Evolutionary conservation across 2,797 vertebrate genomes (phyloP), one percentile per base, ranked within the genome.

Genomic region (Vireo griseus): DNA sequence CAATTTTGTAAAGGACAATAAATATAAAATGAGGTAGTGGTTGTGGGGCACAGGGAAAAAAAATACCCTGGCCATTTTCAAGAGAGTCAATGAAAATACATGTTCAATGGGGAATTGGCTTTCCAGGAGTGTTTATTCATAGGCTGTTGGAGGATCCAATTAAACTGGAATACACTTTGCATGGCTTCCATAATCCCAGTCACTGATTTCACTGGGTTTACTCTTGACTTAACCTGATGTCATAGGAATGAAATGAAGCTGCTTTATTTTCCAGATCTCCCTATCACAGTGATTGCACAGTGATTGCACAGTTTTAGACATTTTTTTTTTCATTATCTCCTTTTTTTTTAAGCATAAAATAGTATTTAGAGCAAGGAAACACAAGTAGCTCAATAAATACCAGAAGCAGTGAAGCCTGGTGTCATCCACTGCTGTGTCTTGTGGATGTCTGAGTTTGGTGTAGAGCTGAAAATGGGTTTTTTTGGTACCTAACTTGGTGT

Each of bases 1-100:
- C 16, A 48, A 2, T 86, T 83, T 85, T 81, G 31, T 91, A 61
- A 95, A 51, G 62, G 16, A 51, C 5, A 54, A 37, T 94, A 94
- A 94, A 96, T 91, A 86, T 50, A 63, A 93, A 88, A 83, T 54
- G 59, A 93, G 52, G 17, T 88, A 45, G 31, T 66, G 88, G 86
- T 78, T 65, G 71, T 54, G 58, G 62, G 26, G 61, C 80, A 44
- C 19, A 6, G 69, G 62, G 73, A 68, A 58, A 63, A 37, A 72
- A 55, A 93, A 77, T 2, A 24, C 16, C 44, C 33, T 68, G 16
- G 37, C 52, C 42, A 66, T 67, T 94, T 92, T 91, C 52, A 79
- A 77, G 17, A 54, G 74, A 88, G 88, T 94, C 67, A 11, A 3
- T 90, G 87, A 81, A 94, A 92, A 89, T 88, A 40, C 39, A 39